Conservation (phyloP, 1,140 invertebrate species). For the Drosophila chauvacae region DNA sequence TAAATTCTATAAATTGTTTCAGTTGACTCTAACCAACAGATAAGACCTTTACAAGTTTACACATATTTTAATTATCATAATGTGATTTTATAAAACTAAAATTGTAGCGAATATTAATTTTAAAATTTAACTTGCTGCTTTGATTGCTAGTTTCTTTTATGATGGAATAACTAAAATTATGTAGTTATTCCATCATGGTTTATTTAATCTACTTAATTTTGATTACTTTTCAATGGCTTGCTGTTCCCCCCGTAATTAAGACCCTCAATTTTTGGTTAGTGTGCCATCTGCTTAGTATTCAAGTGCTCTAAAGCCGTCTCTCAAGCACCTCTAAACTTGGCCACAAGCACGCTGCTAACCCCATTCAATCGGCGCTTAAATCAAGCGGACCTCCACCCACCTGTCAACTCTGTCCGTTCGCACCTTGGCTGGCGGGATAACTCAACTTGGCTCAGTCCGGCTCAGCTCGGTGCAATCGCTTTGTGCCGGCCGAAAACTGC, state of each 20-base stretch:
- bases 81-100: no score
- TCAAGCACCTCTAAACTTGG: conserved; percentile 10
- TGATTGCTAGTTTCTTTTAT: background rate
- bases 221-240: background rate
- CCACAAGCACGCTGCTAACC: conserved; percentile 27
- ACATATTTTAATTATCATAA: no score
- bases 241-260: conserved; percentile 1
- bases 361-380: conserved; percentile 32
- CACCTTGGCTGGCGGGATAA: conserved; percentile 36
- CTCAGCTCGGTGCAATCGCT: conserved; percentile 29
- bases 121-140: background rate
- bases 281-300: background rate
- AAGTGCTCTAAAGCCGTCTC: background rate
- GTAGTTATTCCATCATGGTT: no score
- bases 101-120: no score
- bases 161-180: no score
- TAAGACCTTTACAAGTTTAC: background rate
- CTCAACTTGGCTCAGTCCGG: conserved; percentile 23
- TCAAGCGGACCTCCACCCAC: conserved; percentile 29
- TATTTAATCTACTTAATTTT: background rate
- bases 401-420: conserved; percentile 24
- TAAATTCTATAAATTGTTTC: background rate
- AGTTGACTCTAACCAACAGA: background rate
- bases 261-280: background rate
- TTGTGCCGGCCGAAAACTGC: conserved; percentile 15